A percentile compares a stretch with the other conserved stretches of the same genome.
phyloP scores from a whole-genome alignment of 2,113 vertebrate genomes.

The Daphoenositta chrysoptera region DNA sequence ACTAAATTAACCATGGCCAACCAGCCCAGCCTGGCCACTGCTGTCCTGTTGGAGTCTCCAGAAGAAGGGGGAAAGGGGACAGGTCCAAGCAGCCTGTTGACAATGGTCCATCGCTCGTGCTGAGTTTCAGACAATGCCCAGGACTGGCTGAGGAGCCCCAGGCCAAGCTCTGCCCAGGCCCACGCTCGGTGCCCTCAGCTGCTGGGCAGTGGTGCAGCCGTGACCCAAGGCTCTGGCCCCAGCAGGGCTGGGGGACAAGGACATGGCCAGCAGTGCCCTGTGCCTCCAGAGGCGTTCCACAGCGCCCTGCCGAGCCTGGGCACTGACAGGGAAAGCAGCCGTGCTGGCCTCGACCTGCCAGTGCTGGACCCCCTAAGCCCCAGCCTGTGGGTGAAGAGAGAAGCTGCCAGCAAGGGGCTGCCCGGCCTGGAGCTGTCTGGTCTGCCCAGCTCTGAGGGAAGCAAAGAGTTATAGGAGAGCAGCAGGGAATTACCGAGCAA shows the following conservation, averaged over 20 bases:
- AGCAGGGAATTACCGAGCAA: not conserved
- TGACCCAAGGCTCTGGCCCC: not conserved
- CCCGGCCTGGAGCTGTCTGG: not conserved
- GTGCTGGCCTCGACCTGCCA: not conserved
- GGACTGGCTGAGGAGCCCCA: not conserved
- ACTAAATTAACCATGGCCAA: not conserved
- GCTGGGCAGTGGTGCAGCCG: not conserved
- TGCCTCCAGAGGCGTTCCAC: not conserved
- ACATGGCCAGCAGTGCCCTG: not conserved
- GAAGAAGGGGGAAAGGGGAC: not conserved
- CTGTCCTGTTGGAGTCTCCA: not conserved
- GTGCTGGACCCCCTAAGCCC: not conserved
- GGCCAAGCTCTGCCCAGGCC: not conserved
- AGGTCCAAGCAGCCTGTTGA: not conserved
- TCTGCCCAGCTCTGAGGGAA: not conserved
- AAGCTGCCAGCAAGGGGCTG: not conserved
- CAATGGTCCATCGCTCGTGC: not conserved
- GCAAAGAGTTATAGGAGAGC: not conserved
- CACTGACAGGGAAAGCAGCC: not conserved
- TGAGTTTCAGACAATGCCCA: not conserved
- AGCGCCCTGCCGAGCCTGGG: not conserved
- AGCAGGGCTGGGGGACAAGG: too few species aligned
- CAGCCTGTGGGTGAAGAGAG: accelerated
- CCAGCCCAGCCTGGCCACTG: not conserved
- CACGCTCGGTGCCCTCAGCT: accelerated